phyloP scores from a whole-genome alignment of 2,113 vertebrate species.

The Empidonax traillii region DNA sequence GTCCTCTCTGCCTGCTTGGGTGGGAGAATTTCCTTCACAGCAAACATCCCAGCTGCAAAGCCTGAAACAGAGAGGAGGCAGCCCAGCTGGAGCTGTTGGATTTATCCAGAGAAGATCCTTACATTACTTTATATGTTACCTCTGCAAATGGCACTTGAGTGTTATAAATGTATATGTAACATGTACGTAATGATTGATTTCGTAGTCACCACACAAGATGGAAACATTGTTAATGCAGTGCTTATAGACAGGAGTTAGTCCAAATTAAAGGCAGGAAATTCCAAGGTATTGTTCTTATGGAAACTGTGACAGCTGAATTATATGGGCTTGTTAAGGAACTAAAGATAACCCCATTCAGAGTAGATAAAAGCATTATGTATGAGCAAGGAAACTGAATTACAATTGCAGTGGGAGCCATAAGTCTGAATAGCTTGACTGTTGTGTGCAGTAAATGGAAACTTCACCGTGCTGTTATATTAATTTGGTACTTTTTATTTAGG shows the following conservation, averaged over 20 bases:
- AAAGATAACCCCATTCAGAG: slow-evolving; percentile 55
- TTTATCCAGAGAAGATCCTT: neutral
- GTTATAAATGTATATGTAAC: neutral
- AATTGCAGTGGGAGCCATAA: slow-evolving; percentile 19
- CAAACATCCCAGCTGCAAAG: neutral
- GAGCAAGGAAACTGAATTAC: slow-evolving; percentile 42
- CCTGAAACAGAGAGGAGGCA: neutral
- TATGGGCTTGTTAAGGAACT: slow-evolving; percentile 45
- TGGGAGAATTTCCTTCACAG: neutral
- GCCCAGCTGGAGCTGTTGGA: neutral
- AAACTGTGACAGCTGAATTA: slow-evolving; percentile 53
- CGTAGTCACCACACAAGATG: neutral
- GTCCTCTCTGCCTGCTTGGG: neutral
- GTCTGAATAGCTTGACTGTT: slow-evolving; percentile 36
- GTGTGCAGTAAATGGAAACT: slow-evolving; percentile 16
- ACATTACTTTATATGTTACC: neutral
- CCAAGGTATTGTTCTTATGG: slow-evolving; percentile 43
- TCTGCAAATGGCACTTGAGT: neutral
- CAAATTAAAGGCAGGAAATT: slow-evolving; percentile 53
- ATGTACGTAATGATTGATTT: neutral
- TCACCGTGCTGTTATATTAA: neutral
- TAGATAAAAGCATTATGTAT: slow-evolving; percentile 45
- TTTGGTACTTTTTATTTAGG: slow-evolving; percentile 17
- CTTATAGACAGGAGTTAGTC: slow-evolving; percentile 11
- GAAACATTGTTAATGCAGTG: neutral